These are phyloP conservation scores for Chanos chanos DNA, from an alignment of 2,797 vertebrate species.

Conservation along the genomic window DNA sequence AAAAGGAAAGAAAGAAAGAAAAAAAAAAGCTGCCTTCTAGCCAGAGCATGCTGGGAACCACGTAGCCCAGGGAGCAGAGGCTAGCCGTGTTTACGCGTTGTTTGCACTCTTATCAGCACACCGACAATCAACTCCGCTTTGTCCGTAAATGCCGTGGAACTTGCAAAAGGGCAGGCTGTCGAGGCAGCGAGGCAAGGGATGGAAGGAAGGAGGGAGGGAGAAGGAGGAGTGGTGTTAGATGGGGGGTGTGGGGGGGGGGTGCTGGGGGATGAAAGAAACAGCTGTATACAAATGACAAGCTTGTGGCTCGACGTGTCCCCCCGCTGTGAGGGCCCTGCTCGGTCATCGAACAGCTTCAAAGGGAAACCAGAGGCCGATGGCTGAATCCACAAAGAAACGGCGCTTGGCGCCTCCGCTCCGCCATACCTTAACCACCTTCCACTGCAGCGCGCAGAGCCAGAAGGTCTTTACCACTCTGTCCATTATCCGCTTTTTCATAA, in stretches of 20 bases:
- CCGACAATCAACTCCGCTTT: slow-evolving; percentile 35
- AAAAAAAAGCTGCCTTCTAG: not conserved
- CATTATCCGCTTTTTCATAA: no score
- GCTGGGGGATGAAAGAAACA: slow-evolving; percentile 74
- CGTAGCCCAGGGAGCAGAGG: slow-evolving; percentile 9
- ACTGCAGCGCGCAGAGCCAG: slow-evolving; percentile 44
- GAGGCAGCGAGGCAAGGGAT: slow-evolving; percentile 38
- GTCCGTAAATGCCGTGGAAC: slow-evolving; percentile 32
- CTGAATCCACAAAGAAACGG: slow-evolving; percentile 45
- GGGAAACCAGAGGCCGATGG: slow-evolving; percentile 57
- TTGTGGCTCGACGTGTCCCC: slow-evolving; percentile 42
- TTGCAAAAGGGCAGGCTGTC: slow-evolving; percentile 28
- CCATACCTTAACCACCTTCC: not conserved
- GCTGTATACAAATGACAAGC: slow-evolving; percentile 78
- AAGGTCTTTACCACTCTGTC: no score
- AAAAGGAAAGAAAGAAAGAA: no score
- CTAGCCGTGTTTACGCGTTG: slow-evolving; percentile 26
- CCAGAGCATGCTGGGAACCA: slow-evolving; percentile 6
- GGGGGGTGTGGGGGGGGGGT: slow-evolving; percentile 28
- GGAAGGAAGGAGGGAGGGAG: slow-evolving; percentile 39
- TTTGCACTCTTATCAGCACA: slow-evolving; percentile 29
- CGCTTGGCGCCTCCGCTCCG: slow-evolving; percentile 10
- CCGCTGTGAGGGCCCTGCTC: slow-evolving; percentile 65
- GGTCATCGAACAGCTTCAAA: slow-evolving; percentile 78
- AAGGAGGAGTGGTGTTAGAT: slow-evolving; percentile 21